Percentiles rank a stretch among this genome's conserved stretches.
These are phyloP conservation scores for Deroplatys truncata DNA, from an alignment of 2,888 invertebrate genomes.

Conservation along the genomic window DNA sequence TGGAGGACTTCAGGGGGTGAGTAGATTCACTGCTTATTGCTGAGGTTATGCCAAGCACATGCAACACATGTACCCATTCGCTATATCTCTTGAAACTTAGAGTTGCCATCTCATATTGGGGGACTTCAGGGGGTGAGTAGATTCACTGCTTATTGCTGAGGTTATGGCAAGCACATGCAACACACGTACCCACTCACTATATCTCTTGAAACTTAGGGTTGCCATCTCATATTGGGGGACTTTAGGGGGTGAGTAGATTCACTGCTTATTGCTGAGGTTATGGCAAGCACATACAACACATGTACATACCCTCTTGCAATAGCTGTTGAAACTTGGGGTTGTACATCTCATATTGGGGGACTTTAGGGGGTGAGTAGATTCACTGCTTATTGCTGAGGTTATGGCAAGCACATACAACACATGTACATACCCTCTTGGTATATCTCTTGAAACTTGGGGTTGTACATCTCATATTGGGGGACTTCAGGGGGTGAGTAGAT, in stretches of 20 bases:
- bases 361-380: neutral
- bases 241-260: neutral
- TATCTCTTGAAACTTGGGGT: neutral
- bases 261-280: neutral
- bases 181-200: neutral
- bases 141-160: no score
- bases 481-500: neutral
- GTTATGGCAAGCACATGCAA: neutral
- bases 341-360: neutral
- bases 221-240: neutral
- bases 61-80: neutral
- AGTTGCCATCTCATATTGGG: neutral
- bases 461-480: neutral
- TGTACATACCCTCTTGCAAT: neutral
- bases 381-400: neutral
- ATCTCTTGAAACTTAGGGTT: neutral
- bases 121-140: neutral
- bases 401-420: neutral
- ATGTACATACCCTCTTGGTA: neutral
- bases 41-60: neutral
- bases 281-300: neutral
- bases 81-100: neutral
- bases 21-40: neutral
- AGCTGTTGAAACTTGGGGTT: neutral
- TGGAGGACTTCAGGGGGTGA: neutral